These are phyloP conservation scores for Limnephilus marmoratus DNA, from an alignment of 2,888 invertebrate species.

Conservation along the genomic window DNA sequence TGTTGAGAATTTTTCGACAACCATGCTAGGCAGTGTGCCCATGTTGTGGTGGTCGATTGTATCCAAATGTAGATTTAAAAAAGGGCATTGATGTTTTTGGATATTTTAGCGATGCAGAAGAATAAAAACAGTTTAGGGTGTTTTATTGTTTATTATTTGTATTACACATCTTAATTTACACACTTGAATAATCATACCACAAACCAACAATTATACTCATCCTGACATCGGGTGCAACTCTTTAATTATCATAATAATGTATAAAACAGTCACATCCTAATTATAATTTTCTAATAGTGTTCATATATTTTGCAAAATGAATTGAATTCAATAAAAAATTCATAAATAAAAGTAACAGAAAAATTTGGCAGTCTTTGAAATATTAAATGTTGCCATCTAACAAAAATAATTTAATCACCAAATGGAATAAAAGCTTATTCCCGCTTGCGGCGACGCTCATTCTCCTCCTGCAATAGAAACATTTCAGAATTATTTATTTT, in stretches of 20 bases:
- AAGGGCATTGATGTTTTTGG: too few relatives aligned
- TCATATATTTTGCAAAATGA: conserved; percentile 46
- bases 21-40: too few relatives aligned
- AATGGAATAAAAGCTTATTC: conserved; percentile 69
- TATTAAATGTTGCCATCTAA: conserved; percentile 60
- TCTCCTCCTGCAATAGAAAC: conserved; percentile 73
- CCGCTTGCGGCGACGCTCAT: conserved; percentile 76
- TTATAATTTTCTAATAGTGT: conserved; percentile 50
- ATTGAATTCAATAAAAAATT: neutral
- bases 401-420: conserved; percentile 49
- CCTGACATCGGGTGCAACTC: conserved; percentile 31
- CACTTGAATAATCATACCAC: conserved; percentile 37
- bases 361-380: conserved; percentile 64
- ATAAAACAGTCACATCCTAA: conserved; percentile 64
- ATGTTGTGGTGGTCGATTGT: too few relatives aligned
- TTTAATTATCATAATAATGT: conserved; percentile 39
- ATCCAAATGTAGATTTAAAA: too few relatives aligned
- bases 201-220: conserved; percentile 43
- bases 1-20: too few relatives aligned
- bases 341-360: conserved; percentile 52
- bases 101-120: too few relatives aligned
- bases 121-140: neutral
- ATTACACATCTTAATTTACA: conserved; percentile 52
- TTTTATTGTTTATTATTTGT: conserved; percentile 49
- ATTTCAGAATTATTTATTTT: conserved; percentile 34